Base-by-base conservation (phyloP, 2,113 vertebrate species). In the Myanophis thanlyinensis region DNA sequence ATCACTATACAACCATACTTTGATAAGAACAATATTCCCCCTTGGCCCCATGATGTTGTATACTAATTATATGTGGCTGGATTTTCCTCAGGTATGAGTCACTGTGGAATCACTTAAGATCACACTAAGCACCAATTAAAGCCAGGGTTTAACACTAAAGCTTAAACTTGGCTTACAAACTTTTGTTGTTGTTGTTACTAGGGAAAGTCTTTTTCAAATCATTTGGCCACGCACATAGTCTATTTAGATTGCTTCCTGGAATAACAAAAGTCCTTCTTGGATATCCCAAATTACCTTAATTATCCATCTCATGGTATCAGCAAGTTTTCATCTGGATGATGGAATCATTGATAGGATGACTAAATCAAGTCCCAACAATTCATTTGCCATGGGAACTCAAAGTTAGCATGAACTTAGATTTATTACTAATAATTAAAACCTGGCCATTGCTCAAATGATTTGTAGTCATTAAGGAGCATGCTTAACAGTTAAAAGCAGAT, bases 401-500 rank as follows among this genome's bases (percentile, higher is more conserved):
- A 93, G 46, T 94, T 95, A 53, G 59, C 18, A 51, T 44, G 89
- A 48, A 93, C 84, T 85, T 88, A 62, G 90, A 93, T 25, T 67
- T 44, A 3, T 85, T 62, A 27, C 7, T 91, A 93, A 44, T 40
- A 94, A 95, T 54, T 92, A 92, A 94, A 95, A 49, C 54, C 93
- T 96, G 96, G 95, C 92, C 93, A 94, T 94, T 94, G 93, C 93
- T 93, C 96, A 97, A 96, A 94, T 93, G 95, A 97, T 96, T 96
- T 97, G 96, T 96, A 96, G 91, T 94, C 95, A 95, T 95, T 94
- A 89, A 96, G 94, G 94, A 90, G 88, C 96, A 96, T 96, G 95
- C 95, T 95, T 93, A 95, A 93, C 96, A 97, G 97, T 97, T 97
- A 97, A 96, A 97, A 95, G 85, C 92, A 96, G 97, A 97, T 97